Evolutionary conservation across 2,113 vertebrate genomes (phyloP).

Genomic region (Pygoscelis antarcticus): DNA sequence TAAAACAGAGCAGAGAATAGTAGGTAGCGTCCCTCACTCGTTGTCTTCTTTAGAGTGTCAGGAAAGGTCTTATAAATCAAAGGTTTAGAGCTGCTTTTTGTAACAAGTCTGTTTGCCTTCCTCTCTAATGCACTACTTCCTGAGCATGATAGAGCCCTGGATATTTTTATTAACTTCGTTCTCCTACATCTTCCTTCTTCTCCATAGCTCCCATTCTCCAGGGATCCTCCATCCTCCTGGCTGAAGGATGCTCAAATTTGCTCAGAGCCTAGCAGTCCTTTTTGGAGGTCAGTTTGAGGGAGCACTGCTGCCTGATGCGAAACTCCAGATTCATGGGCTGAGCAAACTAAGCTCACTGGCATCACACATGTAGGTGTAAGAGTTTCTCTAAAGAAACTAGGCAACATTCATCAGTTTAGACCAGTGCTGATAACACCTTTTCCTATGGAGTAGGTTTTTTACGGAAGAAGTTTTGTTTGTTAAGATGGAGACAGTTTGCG

Average conservation of each 20-base stretch:
- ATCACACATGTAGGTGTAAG: neutral
- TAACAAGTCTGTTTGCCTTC: neutral
- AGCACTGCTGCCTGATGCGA: neutral
- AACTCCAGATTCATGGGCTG: neutral
- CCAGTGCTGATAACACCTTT: neutral
- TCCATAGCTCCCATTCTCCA: neutral
- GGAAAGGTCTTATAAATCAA: neutral
- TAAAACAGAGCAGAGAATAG: neutral
- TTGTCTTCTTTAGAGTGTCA: neutral
- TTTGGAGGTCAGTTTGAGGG: neutral
- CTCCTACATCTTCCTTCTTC: neutral
- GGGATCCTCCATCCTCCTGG: neutral
- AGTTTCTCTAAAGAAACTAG: neutral
- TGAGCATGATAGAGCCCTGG: fast-evolving
- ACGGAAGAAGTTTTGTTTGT: neutral
- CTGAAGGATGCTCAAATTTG: neutral
- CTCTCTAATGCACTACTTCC: neutral
- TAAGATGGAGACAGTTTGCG: neutral
- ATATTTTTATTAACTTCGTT: neutral
- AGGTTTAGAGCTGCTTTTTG: neutral
- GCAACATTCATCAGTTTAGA: neutral
- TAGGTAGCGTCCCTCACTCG: neutral
- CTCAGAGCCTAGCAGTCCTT: neutral
- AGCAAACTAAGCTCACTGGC: neutral
- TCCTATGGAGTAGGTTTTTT: neutral